phyloP scores from a whole-genome alignment of 2,797 vertebrate species.

The Phoeniculus purpureus region DNA sequence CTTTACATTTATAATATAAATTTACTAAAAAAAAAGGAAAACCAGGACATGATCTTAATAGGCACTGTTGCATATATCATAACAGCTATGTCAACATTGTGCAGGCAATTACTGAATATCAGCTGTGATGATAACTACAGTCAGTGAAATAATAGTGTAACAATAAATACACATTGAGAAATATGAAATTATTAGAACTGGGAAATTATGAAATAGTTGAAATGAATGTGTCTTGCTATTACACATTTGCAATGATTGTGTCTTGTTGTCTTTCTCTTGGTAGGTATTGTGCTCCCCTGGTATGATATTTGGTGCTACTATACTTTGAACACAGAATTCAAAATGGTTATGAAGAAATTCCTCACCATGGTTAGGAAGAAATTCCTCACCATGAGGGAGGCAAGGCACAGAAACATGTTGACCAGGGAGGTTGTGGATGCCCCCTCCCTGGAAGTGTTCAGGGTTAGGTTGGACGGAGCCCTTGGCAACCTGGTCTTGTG shows the following conservation, averaged over 20 bases:
- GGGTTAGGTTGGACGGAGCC: too few relatives aligned
- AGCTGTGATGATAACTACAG: not conserved
- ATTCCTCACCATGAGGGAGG: not conserved
- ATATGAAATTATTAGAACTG: not conserved
- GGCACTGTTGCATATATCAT: not conserved
- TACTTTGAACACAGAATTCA: not conserved
- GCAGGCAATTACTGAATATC: not conserved
- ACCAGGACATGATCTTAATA: not conserved
- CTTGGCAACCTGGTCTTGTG: too few relatives aligned
- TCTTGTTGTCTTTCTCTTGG: not conserved
- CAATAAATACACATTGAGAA: not conserved
- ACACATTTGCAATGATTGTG: not conserved
- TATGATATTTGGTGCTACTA: not conserved
- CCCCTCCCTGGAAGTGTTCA: too few relatives aligned
- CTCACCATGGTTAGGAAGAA: not conserved
- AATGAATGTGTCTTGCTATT: not conserved
- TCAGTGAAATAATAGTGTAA: not conserved
- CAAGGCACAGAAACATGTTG: too few relatives aligned
- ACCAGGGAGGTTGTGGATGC: too few relatives aligned
- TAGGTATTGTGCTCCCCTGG: not conserved
- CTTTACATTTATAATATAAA: not conserved
- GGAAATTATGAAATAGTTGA: not conserved
- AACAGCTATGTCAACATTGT: not conserved
- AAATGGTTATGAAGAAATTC: not conserved
- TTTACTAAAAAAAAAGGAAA: not conserved